phyloP scores from a whole-genome alignment of 2,888 invertebrate species.

The Eurytoma californica region DNA sequence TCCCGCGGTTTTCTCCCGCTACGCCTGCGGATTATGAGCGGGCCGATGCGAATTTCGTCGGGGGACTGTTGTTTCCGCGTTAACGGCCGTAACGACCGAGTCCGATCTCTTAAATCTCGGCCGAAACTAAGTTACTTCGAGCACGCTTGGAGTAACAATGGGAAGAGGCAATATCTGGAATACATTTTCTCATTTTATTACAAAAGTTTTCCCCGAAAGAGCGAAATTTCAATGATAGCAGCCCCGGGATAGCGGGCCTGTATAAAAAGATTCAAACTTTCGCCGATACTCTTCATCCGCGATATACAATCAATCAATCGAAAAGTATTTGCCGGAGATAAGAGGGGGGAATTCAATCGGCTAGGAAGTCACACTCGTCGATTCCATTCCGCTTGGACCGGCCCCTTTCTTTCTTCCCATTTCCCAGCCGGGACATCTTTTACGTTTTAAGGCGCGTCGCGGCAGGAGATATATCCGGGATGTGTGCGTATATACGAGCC shows the following conservation, averaged over 20 bases:
- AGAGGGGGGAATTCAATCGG: constrained; percentile 30
- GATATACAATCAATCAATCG: constrained; percentile 29
- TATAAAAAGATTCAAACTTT: constrained; percentile 31
- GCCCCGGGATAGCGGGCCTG: neutral
- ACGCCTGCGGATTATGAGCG: neutral
- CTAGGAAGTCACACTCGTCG: constrained; percentile 6
- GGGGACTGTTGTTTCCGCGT: too few relatives aligned
- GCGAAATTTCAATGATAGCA: constrained; percentile 14
- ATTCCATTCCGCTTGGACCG: constrained; percentile 2
- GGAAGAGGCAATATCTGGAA: neutral
- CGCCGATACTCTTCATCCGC: neutral
- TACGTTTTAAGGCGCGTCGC: constrained; percentile 32
- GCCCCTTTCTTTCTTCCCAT: neutral
- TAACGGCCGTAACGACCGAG: too few relatives aligned
- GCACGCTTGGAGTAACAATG: neutral
- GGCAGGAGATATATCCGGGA: neutral
- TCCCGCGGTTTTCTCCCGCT: neutral
- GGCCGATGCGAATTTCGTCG: too few relatives aligned
- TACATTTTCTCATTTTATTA: neutral
- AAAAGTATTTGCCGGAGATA: neutral
- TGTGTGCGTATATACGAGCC: neutral
- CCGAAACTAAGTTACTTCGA: neutral
- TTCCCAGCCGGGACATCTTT: constrained; percentile 26
- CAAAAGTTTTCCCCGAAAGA: constrained; percentile 10
- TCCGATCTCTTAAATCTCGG: neutral